Evolutionary conservation across 2,797 vertebrate genomes (phyloP).

Genomic region (Peromyscus eremicus): DNA sequence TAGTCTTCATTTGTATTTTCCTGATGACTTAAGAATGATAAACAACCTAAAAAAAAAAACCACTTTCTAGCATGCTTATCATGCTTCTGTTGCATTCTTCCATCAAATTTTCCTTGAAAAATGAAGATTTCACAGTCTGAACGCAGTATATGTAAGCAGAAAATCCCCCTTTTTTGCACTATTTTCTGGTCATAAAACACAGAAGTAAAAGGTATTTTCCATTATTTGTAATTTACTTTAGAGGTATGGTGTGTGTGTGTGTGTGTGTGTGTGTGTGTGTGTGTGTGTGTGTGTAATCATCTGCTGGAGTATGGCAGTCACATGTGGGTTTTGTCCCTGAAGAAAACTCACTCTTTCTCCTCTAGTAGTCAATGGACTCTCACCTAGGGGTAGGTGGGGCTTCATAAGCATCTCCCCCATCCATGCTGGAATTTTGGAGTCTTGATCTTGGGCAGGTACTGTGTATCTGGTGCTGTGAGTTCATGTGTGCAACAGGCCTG

Average conservation of each 20-base stretch:
- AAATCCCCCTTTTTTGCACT: not conserved
- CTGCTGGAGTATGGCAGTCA: no score
- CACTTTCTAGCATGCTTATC: not conserved
- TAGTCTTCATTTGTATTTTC: not conserved
- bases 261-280: not conserved
- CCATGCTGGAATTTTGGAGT: not conserved
- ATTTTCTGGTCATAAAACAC: not conserved
- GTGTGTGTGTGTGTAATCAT: not conserved
- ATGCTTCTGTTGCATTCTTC: conserved; percentile 4
- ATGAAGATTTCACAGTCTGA: not conserved
- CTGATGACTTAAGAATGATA: not conserved
- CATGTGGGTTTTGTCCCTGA: not conserved
- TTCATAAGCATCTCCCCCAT: no score
- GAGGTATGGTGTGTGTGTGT: not conserved
- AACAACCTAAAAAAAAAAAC: not conserved
- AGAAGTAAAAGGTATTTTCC: not conserved
- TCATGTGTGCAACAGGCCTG: no score
- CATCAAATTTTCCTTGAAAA: not conserved
- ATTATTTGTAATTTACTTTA: not conserved
- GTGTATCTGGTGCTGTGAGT: not conserved
- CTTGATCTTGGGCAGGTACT: no score
- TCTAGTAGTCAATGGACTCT: not conserved
- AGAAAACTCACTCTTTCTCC: not conserved
- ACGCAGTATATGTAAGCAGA: not conserved
- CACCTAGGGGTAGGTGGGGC: not conserved